Base-by-base conservation (phyloP, 2,888 invertebrate species). In the Plutella xylostella region DNA sequence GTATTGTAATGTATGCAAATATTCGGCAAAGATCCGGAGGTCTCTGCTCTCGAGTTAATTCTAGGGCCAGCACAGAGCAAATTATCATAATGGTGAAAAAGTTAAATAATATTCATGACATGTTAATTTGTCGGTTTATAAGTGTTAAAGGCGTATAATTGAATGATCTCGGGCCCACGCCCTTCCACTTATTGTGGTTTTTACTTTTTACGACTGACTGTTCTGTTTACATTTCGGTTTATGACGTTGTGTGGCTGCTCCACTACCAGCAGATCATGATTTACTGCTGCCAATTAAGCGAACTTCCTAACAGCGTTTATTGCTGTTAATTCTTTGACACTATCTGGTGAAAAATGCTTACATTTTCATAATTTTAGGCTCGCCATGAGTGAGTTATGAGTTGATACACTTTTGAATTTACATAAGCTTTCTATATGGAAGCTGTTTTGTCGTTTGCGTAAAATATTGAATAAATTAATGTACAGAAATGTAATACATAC, bases 71-170 rank as follows among this genome's bases (percentile, higher is more conserved):
- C n/a, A 61, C 55, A 55, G 53, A 57, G 53, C 59, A 41, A 46
- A 69, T 71, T 69, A 68, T 63, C 68, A 70, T 75, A 72, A 74
- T 72, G 68, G 68, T 65, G 69, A 74, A 76, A 76, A 77, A 75
- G 67, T 73, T 67, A 70, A 77, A 76, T 72, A 73, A 72, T 78
- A 77, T 79, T 79, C 75, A 79, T 78, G 77, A 75, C 71, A 78
- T 76, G 74, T 75, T 76, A 77, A 78, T 78, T 72, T 63, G 61
- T 65, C 58, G 65, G 69, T 71, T 65, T 68, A 64, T 68, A 64
- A 69, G 73, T 73, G 72, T 67, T 74, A 68, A 73, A 68, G 62
- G 65, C 63, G 67, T 67, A 65, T 75, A 73, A 76, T 77, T 76
- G 75, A 72, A 65, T 62, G 67, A 63, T 63, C 55, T 57, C 50